A percentile compares a stretch with the other conserved stretches of the same genome.
These are phyloP conservation scores for Globodera ellingtonae DNA, from an alignment of 1,140 invertebrate species.

Conservation along the genomic window DNA sequence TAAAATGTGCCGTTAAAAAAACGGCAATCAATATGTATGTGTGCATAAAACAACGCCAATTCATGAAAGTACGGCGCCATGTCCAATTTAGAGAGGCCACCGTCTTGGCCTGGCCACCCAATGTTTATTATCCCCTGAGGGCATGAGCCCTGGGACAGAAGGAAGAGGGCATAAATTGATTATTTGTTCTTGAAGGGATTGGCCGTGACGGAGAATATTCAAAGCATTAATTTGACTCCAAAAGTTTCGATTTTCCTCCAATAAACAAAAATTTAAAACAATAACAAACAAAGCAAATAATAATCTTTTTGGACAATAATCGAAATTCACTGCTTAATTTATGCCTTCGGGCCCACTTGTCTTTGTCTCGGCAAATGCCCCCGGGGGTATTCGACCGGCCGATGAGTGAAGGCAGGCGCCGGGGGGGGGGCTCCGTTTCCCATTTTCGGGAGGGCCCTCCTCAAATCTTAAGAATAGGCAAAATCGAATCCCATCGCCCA, in stretches of 20 bases:
- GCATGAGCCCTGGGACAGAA: neutral
- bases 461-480: neutral
- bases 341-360: neutral
- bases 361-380: neutral
- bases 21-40: neutral
- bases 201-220: neutral
- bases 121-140: neutral
- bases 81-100: slow-evolving; percentile 1
- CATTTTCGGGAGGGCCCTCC: neutral
- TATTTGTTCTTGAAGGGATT: slow-evolving; percentile 7
- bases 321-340: neutral
- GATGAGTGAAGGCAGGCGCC: neutral
- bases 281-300: neutral
- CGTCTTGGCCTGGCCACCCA: neutral
- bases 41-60: neutral
- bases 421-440: neutral
- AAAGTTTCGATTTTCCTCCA: neutral
- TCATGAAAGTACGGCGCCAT: neutral
- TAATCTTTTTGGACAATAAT: neutral
- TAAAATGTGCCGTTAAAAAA: neutral
- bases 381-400: neutral
- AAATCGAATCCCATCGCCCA: neutral
- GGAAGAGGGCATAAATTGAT: neutral
- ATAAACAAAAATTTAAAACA: too few relatives aligned
- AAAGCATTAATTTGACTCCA: neutral